Percentiles rank a stretch among this genome's conserved stretches.
phyloP scores from a whole-genome alignment of 2,888 invertebrate genomes.

The Zaprionus lineosus region DNA sequence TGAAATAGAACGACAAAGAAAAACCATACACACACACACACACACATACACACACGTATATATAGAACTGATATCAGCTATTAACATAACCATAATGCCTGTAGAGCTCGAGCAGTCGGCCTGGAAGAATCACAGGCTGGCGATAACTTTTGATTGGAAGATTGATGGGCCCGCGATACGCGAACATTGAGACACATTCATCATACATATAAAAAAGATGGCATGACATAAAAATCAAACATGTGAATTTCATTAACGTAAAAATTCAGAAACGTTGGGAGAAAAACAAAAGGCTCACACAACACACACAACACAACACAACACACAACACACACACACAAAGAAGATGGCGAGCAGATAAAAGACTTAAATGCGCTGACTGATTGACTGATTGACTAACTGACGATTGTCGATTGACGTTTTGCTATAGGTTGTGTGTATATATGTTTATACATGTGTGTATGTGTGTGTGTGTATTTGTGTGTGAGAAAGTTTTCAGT shows the following conservation, averaged over 20 bases:
- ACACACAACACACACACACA: not conserved
- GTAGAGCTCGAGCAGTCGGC: too few relatives aligned
- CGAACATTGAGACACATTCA: conserved; percentile 57
- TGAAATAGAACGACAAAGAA: conserved; percentile 8
- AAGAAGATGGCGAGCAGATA: conserved; percentile 62
- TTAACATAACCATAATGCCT: conserved; percentile 52
- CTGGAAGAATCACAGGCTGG: not conserved
- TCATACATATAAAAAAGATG: conserved; percentile 55
- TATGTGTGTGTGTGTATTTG: too few relatives aligned
- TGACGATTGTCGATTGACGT: conserved; percentile 26
- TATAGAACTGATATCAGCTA: conserved; percentile 32
- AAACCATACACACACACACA: too few relatives aligned
- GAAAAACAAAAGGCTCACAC: not conserved
- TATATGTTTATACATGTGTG: too few relatives aligned
- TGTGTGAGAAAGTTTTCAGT: conserved; percentile 69
- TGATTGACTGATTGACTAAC: conserved; percentile 18
- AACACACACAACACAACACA: not conserved
- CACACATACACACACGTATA: too few relatives aligned
- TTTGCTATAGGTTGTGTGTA: too few relatives aligned
- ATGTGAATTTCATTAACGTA: conserved; percentile 72
- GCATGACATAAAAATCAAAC: conserved; percentile 60
- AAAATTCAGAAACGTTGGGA: conserved; percentile 33
- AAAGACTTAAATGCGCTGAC: conserved; percentile 15
- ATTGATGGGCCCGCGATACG: conserved; percentile 35
- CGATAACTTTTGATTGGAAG: conserved; percentile 51